Evolutionary conservation across 37 sponge, comb jelly and placozoan genomes (phyloP), one percentile per base, ranked within the genome.

Genomic region (Ianthella basta): DNA sequence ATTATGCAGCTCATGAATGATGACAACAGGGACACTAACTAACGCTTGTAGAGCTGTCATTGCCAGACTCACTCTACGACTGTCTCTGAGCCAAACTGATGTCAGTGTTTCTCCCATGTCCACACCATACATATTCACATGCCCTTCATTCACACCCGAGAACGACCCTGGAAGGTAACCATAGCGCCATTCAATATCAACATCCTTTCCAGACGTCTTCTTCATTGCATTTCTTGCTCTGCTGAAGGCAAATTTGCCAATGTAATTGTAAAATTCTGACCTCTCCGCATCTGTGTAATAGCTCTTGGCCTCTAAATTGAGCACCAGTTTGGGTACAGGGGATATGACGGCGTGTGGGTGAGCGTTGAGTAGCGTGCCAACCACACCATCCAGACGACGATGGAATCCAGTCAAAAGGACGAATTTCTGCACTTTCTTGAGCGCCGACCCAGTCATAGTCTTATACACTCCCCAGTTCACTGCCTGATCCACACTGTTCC

Each of bases 341-440:
- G 37, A 25, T 21, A 70, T 19, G 6, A 70, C 72, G 20, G 37
- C 72, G 37, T 70, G 72, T 8, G 72, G 37, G 37, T 70, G 72
- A 35, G 72, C 72, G 30, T 70, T 70, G 20, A 70, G 37, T 4
- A 70, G 20, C 35, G 72, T 70, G 72, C 72, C 72, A 3, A 70
- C 20, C 8, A 70, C 36, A 20, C 72, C 72, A 34, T 70, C 72
- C 4, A 5, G 33, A 4, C 35, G 20, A 30, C 37, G 35, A 33
- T 19, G 21, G 30, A 30, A 35, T 36, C 72, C 72, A 2, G 37
- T 36, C 20, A 70, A 30, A 4, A 70, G 37, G 3, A 70, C 36
- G 30, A 70, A 70, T 33, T 70, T 70, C 5, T 70, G 33, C 20
- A 70, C 72, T 70, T 70, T 70, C 37, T 32, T 70, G 36, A 70